phyloP scores from a whole-genome alignment of 2,113 vertebrate genomes.

The Nothocercus nigrocapillus region DNA sequence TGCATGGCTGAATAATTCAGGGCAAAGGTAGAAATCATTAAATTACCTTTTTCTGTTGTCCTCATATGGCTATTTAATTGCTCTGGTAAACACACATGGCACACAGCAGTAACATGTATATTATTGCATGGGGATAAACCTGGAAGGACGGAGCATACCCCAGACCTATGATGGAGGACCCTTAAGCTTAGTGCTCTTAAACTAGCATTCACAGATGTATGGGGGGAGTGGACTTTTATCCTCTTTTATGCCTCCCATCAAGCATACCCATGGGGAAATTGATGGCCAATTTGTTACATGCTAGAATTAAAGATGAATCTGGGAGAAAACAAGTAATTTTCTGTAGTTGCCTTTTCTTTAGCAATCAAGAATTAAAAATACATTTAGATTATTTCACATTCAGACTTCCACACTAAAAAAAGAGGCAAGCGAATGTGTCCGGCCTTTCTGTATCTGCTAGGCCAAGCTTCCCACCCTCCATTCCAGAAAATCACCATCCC shows the following conservation, averaged over 20 bases:
- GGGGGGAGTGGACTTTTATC: background rate
- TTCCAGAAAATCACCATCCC: background rate
- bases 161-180: background rate
- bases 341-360: background rate
- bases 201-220: fast-evolving
- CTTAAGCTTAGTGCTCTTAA: background rate
- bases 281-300: background rate
- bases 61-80: background rate
- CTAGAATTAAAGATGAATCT: background rate
- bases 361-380: background rate
- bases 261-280: background rate
- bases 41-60: background rate
- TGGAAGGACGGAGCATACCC: background rate
- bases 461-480: background rate
- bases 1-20: background rate
- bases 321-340: background rate
- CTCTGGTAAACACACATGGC: background rate
- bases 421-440: background rate
- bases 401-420: background rate
- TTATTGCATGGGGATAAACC: background rate
- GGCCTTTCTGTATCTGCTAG: background rate
- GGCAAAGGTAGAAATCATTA: background rate
- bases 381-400: background rate
- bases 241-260: background rate
- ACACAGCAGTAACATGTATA: background rate